phyloP scores from a whole-genome alignment of 2,888 invertebrate species.

The Cantharis rustica region DNA sequence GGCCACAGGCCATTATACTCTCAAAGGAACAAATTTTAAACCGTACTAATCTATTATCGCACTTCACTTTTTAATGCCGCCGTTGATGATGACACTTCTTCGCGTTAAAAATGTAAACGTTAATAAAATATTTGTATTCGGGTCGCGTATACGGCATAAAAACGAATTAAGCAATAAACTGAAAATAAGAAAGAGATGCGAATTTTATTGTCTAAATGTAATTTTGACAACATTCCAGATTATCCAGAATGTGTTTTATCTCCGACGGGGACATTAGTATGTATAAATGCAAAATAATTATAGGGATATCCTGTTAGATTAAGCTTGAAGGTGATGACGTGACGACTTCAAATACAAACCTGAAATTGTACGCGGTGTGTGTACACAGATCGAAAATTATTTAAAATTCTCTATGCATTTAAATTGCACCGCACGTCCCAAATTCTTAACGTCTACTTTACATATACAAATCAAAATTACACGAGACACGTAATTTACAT shows the following conservation, averaged over 20 bases:
- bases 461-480: not conserved
- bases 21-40: too few relatives aligned
- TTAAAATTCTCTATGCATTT: not conserved
- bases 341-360: not conserved
- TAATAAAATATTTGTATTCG: not conserved
- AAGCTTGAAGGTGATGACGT: not conserved
- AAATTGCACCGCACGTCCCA: not conserved
- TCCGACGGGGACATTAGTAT: not conserved
- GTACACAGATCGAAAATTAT: not conserved
- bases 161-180: not conserved
- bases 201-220: not conserved
- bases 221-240: not conserved
- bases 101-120: not conserved
- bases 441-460: not conserved
- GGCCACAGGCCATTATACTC: too few relatives aligned
- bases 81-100: not conserved
- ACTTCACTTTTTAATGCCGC: not conserved
- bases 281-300: not conserved
- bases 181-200: not conserved
- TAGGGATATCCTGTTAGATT: not conserved
- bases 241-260: not conserved
- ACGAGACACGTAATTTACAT: not conserved
- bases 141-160: not conserved
- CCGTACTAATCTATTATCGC: not conserved
- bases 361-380: not conserved